Conservation (phyloP, 2,113 vertebrate species). For the Labrus mixtus region DNA sequence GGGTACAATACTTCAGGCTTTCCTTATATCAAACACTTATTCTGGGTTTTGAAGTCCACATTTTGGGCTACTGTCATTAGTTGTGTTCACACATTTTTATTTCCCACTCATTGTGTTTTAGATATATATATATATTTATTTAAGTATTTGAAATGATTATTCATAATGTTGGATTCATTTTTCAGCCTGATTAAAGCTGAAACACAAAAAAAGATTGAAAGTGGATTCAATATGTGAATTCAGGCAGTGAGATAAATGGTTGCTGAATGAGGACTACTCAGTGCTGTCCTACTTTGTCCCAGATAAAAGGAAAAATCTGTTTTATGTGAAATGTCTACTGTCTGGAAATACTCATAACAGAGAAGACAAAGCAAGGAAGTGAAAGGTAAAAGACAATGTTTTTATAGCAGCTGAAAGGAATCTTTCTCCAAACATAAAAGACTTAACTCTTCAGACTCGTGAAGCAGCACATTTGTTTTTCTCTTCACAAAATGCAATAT, state of each 20-base stretch:
- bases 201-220: no score
- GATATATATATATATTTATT: no score
- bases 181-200: no score
- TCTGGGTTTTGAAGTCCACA: neutral
- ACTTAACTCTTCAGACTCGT: conserved; percentile 22
- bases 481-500: conserved; percentile 3
- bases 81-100: no score
- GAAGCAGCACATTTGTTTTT: conserved; percentile 17
- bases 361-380: neutral
- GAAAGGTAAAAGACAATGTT: neutral
- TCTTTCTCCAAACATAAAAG: conserved; percentile 22
- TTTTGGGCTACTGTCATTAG: neutral
- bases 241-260: no score
- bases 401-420: conserved; percentile 19
- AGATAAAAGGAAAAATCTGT: neutral
- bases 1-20: neutral
- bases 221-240: no score
- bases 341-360: conserved; percentile 20
- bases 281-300: neutral
- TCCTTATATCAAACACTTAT: neutral
- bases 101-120: no score
- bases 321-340: conserved; percentile 5
- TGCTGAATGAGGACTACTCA: no score
- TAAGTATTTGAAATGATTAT: no score
- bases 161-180: no score